Base-by-base conservation (phyloP, 2,888 invertebrate genomes). In the Mythimna lalbum region DNA sequence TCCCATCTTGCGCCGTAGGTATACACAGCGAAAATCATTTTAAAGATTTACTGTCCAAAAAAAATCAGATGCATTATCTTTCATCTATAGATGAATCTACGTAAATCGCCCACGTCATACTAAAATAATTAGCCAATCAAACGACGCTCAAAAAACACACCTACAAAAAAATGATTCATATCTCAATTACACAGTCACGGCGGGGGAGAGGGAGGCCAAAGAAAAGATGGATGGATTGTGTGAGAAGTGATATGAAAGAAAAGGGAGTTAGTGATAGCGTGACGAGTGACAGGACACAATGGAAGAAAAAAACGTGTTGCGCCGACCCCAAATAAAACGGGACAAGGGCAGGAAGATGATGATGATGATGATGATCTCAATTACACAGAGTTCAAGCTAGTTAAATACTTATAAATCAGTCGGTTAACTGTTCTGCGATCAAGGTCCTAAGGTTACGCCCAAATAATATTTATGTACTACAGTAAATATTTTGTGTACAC, bases 401-500 rank as follows among this genome's bases (percentile, higher is more conserved):
- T 62, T 61, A 0, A 43, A 47, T 21, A 33, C 19, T 12, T 49
- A 71, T 64, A 77, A 77, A 64, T 78, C 50, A 52, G 19, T 56
- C 4, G 0, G 49, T 19, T 56, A 77, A 62, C 57, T 62, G 39
- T 39, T 17, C 7, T 12, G 6, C 64, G 14, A 61, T 50, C 31
- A 66, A 79, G 60, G 52, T 57, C 43, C 1, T 50, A 9, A 56
- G 61, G 67, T 74, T 80, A 57, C n/a, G 56, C 43, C 17, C 33
- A 19, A 66, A 68, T 23, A 68, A 64, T 68, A 62, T 68, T 68
- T 63, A 49, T 75, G 27, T 23, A 53, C 33, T 49, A 12, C 52
- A 43, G 43, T 63, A 68, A 79, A 79, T 55, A 68, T 80, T 65
- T 74, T 74, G 27, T 79, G 36, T 69, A 53, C 27, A 36, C 17